A percentile compares a stretch with the other conserved stretches of the same genome.
Conservation (phyloP, 2,888 invertebrate species). For the Harpagoxenus sublaevis region DNA sequence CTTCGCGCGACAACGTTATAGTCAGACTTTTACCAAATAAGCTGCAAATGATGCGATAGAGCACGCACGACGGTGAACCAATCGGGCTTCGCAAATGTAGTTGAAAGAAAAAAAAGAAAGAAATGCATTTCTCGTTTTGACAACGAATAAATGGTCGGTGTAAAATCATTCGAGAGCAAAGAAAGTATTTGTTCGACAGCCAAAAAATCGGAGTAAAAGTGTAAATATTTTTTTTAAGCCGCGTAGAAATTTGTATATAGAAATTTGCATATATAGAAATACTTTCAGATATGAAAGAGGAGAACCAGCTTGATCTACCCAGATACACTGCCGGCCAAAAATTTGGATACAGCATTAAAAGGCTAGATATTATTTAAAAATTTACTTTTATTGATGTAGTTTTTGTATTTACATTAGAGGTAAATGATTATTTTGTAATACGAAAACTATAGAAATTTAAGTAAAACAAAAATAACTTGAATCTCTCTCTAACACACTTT, state of each 20-base stretch:
- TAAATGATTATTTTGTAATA: no score
- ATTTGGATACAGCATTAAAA: no score
- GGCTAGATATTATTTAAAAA: no score
- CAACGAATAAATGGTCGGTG: background rate
- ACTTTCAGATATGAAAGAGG: background rate
- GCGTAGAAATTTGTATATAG: background rate
- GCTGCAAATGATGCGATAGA: background rate
- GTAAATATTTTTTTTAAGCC: background rate
- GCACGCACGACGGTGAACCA: background rate
- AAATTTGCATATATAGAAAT: background rate
- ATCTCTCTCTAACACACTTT: no score
- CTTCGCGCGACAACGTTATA: background rate
- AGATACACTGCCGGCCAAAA: no score
- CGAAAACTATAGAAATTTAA: no score
- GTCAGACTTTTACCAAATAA: constrained; percentile 22
- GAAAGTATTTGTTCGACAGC: background rate
- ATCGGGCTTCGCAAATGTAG: background rate
- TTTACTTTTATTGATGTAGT: no score
- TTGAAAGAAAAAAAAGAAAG: background rate
- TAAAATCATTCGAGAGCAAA: background rate
- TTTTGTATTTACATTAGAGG: no score
- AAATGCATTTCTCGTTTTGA: background rate
- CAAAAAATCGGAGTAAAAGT: background rate
- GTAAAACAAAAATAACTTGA: no score
- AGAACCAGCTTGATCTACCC: no score